These are phyloP conservation scores for Erynnis tages DNA, from an alignment of 2,888 invertebrate genomes.

Conservation along the genomic window DNA sequence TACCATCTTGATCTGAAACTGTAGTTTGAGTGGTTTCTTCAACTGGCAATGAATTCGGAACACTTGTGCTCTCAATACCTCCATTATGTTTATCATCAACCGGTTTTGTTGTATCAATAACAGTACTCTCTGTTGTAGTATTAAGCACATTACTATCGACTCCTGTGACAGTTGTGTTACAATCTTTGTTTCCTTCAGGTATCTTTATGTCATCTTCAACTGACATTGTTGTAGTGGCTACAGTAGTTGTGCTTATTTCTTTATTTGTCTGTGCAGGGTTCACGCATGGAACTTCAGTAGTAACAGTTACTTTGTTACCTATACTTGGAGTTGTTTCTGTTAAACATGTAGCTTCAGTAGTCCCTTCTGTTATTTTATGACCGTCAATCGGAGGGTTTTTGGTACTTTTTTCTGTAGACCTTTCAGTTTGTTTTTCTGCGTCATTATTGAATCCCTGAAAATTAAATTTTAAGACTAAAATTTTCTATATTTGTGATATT, in stretches of 20 bases:
- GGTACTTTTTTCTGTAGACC: background rate
- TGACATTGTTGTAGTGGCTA: background rate
- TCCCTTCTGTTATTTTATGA: background rate
- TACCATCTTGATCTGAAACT: background rate
- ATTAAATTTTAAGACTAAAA: background rate
- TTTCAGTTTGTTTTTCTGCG: background rate
- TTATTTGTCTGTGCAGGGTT: no score
- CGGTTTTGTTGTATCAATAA: background rate
- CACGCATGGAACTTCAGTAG: no score
- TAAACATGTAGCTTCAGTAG: background rate
- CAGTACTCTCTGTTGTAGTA: background rate
- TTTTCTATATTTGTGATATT: background rate
- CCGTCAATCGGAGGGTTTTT: no score
- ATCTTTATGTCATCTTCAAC: background rate
- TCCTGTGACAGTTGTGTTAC: background rate
- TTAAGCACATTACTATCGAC: no score
- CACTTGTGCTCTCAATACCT: background rate
- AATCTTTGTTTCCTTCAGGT: background rate
- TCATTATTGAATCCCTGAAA: background rate
- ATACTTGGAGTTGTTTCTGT: background rate
- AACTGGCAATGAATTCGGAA: background rate
- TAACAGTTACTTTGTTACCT: no score
- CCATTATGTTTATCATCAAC: background rate
- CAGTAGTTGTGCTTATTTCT: background rate
- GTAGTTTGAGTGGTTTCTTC: background rate